A percentile compares a stretch with the other conserved stretches of the same genome.
Conservation (phyloP, 2,113 vertebrate genomes). For the Hystrix brachyura region DNA sequence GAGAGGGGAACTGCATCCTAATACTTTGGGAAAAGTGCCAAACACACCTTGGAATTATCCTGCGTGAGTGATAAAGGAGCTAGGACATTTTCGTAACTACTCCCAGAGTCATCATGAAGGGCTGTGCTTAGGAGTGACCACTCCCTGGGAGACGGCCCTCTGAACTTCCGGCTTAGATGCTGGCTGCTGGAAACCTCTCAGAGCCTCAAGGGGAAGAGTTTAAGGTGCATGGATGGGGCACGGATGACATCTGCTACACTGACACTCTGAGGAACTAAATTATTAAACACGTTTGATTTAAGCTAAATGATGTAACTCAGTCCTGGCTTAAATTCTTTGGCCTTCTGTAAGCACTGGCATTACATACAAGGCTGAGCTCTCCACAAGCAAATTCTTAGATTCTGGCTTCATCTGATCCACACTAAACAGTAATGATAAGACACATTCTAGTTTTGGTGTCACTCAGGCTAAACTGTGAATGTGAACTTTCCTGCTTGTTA, state of each 20-base stretch:
- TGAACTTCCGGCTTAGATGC: background rate
- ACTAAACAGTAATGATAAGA: background rate
- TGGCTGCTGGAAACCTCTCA: background rate
- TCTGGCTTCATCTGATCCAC: background rate
- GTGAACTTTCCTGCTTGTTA: background rate
- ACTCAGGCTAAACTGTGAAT: background rate
- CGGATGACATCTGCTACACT: background rate
- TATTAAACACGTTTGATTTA: conserved; percentile 33
- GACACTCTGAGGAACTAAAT: background rate
- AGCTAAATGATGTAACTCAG: background rate
- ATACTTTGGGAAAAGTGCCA: background rate
- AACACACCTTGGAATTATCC: background rate
- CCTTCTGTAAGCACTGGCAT: background rate
- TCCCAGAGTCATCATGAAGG: background rate
- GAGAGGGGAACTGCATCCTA: background rate
- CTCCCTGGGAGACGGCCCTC: background rate
- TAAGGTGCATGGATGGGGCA: background rate
- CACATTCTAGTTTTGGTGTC: background rate
- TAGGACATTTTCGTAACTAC: background rate
- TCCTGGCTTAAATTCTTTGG: conserved; percentile 15
- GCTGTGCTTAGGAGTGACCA: background rate
- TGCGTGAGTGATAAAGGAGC: background rate
- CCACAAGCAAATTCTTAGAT: background rate
- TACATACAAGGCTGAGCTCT: background rate
- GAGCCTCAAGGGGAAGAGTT: background rate